Evolutionary conservation across 2,113 vertebrate species (phyloP).

Genomic region (Carettochelys insculpta): DNA sequence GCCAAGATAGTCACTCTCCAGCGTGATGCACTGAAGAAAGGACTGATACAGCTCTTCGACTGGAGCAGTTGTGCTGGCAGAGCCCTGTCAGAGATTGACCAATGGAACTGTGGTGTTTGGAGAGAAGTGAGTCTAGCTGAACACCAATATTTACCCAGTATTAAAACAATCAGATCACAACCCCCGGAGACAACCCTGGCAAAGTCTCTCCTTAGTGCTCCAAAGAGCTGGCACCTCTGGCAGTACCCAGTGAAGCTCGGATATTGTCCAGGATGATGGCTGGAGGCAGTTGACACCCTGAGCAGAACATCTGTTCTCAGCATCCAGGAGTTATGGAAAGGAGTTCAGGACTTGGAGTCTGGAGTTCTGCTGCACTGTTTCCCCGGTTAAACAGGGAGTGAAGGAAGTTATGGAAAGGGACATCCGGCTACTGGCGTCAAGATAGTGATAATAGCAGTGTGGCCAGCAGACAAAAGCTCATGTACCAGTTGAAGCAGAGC

Average conservation of each 20-base stretch:
- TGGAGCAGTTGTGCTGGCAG: background rate
- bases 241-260: background rate
- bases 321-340: background rate
- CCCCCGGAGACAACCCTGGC: background rate
- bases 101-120: too few species aligned
- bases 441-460: background rate
- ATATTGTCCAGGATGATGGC: background rate
- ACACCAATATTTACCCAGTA: background rate
- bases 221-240: background rate
- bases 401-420: background rate
- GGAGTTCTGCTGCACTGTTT: background rate
- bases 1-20: background rate
- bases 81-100: background rate
- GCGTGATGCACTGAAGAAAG: background rate
- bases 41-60: background rate
- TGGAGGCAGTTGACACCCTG: background rate
- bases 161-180: background rate
- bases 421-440: background rate
- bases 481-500: background rate
- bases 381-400: background rate
- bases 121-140: too few species aligned
- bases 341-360: background rate
- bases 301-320: background rate
- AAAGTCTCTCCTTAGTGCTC: background rate
- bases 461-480: background rate